Conservation (phyloP, 2,888 invertebrate genomes). For the Caenorhabditis sinica region DNA sequence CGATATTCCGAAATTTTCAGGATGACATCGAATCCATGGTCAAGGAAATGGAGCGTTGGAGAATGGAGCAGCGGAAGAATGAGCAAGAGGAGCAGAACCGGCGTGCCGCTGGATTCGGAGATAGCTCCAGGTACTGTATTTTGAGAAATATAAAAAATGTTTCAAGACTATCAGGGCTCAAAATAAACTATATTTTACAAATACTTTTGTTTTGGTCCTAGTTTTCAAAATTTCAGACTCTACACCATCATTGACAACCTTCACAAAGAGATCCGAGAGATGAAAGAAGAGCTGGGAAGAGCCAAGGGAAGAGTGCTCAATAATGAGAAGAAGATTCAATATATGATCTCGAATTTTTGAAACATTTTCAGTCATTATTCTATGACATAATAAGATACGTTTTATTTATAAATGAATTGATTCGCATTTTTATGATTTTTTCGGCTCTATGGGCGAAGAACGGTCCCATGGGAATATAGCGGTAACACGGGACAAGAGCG, state of each 20-base stretch:
- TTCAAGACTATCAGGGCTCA: too few species aligned
- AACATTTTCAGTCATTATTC: too few species aligned
- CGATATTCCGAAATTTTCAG: slow-evolving; percentile 84
- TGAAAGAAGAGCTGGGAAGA: slow-evolving; percentile 59
- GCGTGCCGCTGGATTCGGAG: slow-evolving; percentile 64
- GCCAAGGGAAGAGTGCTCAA: slow-evolving; percentile 59
- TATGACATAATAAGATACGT: too few species aligned
- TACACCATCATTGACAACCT: slow-evolving; percentile 52
- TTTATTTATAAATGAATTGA: too few species aligned
- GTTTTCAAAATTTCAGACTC: slow-evolving; percentile 41
- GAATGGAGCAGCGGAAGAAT: slow-evolving; percentile 86
- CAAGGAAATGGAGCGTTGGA: slow-evolving; percentile 93
- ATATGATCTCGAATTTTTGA: slow-evolving; percentile 55
- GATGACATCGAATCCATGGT: slow-evolving; percentile 98
- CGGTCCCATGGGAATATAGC: too few species aligned
- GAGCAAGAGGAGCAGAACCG: slow-evolving; percentile 68
- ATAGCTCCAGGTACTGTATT: slow-evolving; percentile 49
- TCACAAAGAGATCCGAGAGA: slow-evolving; percentile 67
- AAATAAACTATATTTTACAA: too few species aligned
- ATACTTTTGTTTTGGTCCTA: too few species aligned
- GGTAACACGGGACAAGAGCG: too few species aligned
- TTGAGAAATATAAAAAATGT: neutral
- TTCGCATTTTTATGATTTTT: too few species aligned
- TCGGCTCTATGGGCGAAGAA: too few species aligned
- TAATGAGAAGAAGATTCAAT: slow-evolving; percentile 62